phyloP scores from a whole-genome alignment of 2,113 vertebrate genomes.

The Labeo catla region DNA sequence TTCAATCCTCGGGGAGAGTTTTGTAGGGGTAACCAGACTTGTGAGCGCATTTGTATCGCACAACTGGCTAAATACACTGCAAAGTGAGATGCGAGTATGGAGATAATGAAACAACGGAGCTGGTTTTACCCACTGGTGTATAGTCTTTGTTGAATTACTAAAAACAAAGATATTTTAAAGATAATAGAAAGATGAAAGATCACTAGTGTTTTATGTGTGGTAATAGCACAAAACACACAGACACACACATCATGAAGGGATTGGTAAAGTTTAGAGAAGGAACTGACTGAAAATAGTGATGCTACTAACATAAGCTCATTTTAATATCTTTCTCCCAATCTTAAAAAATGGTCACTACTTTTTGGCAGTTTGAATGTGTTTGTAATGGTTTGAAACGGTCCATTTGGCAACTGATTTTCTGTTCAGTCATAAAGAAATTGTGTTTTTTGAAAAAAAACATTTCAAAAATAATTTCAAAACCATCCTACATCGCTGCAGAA shows the following conservation, averaged over 20 bases:
- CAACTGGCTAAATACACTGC: conserved; percentile 52
- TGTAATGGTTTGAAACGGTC: too few species aligned
- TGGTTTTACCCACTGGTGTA: not conserved
- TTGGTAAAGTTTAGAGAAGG: not conserved
- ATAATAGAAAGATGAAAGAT: not conserved
- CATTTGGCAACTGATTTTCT: too few species aligned
- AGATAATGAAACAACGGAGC: conserved; percentile 31
- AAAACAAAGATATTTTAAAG: not conserved
- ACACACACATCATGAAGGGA: not conserved
- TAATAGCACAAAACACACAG: not conserved
- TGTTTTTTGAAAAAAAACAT: too few species aligned
- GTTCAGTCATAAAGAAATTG: too few species aligned
- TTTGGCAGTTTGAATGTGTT: too few species aligned
- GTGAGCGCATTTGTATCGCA: conserved; percentile 76
- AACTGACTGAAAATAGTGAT: not conserved
- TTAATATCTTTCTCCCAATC: not conserved
- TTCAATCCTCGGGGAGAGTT: conserved; percentile 76
- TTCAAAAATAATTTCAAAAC: too few species aligned
- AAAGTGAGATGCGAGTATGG: conserved; percentile 38
- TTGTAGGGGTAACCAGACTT: conserved; percentile 70
- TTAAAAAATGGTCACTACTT: too few species aligned
- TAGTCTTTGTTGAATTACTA: not conserved
- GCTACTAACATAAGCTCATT: not conserved
- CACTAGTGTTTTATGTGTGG: not conserved
- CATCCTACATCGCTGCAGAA: too few species aligned